Conservation (phyloP, 2,113 vertebrate species). For the Peromyscus californicus region DNA sequence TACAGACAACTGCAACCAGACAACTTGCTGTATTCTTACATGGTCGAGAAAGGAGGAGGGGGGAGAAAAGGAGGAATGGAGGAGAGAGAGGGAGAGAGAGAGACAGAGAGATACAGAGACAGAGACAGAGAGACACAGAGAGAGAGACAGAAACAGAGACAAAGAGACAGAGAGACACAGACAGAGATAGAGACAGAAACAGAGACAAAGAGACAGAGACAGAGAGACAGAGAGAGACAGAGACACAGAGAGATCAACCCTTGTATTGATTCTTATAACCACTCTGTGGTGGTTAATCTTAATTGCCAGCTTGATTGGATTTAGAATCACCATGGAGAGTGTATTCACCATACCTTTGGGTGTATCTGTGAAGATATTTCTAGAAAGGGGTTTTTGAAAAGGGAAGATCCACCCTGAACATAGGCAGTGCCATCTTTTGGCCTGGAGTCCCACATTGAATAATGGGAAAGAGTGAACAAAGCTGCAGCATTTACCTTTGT, state of each 20-base stretch:
- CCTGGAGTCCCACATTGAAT: not conserved
- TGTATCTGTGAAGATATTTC: not conserved
- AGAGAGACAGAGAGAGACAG: too few species aligned
- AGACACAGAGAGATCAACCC: too few species aligned
- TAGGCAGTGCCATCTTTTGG: not conserved
- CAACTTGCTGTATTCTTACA: not conserved
- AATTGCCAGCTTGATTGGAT: too few species aligned
- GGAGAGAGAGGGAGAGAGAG: too few species aligned
- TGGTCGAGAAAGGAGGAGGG: not conserved
- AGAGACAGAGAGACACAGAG: too few species aligned
- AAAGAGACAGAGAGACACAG: too few species aligned
- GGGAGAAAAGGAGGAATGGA: too few species aligned
- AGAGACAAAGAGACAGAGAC: too few species aligned
- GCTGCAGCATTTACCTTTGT: not conserved
- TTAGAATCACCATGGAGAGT: not conserved
- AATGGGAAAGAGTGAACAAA: not conserved
- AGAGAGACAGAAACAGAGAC: too few species aligned
- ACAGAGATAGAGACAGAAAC: too few species aligned
- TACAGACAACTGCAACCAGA: not conserved
- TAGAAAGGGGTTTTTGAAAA: not conserved
- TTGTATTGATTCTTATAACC: not conserved
- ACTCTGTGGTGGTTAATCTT: not conserved
- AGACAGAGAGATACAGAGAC: too few species aligned
- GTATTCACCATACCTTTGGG: not conserved
- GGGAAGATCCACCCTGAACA: not conserved